Percentiles rank a stretch among this genome's conserved stretches.
phyloP scores from a whole-genome alignment of 2,888 invertebrate species.

The Tachystola acroxantha region DNA sequence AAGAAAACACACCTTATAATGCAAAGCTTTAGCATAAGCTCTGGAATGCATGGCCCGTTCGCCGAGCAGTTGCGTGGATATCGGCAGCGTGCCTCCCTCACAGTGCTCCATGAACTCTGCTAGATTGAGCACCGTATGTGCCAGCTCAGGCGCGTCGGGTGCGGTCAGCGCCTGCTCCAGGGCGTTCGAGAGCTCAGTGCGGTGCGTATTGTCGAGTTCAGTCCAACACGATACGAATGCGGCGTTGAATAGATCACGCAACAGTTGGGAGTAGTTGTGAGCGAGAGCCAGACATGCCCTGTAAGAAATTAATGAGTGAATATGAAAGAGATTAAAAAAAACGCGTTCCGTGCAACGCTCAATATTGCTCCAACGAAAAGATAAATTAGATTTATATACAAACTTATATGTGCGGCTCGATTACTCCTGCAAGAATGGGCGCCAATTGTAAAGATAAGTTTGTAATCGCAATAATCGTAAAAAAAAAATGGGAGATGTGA shows the following conservation, averaged over 20 bases:
- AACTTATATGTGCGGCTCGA: too few species aligned
- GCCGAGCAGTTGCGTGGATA: constrained; percentile 92
- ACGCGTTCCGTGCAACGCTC: too few species aligned
- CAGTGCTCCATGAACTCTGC: constrained; percentile 99
- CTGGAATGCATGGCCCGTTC: constrained; percentile 97
- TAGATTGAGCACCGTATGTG: constrained; percentile 96
- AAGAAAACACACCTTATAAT: constrained; percentile 74
- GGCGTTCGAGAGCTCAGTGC: constrained; percentile 90
- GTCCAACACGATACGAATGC: constrained; percentile 99
- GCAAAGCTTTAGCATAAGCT: constrained; percentile 81
- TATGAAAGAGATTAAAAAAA: too few species aligned
- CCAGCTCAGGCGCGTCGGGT: constrained; percentile 96
- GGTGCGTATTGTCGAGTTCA: constrained; percentile 89
- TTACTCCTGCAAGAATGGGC: too few species aligned
- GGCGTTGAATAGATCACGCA: constrained; percentile 97
- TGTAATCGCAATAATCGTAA: too few species aligned
- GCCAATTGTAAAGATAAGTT: too few species aligned
- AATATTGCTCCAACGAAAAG: too few species aligned
- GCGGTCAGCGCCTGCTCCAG: constrained; percentile 94
- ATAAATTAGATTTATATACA: too few species aligned
- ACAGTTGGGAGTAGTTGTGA: constrained; percentile 96
- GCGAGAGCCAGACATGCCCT: constrained; percentile 95
- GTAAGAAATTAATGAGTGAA: too few species aligned
- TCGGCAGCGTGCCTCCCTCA: constrained; percentile 95
- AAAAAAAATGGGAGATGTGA: too few species aligned